Base-by-base conservation (phyloP, 1,140 invertebrate species). In the Drosophila athabasca region DNA sequence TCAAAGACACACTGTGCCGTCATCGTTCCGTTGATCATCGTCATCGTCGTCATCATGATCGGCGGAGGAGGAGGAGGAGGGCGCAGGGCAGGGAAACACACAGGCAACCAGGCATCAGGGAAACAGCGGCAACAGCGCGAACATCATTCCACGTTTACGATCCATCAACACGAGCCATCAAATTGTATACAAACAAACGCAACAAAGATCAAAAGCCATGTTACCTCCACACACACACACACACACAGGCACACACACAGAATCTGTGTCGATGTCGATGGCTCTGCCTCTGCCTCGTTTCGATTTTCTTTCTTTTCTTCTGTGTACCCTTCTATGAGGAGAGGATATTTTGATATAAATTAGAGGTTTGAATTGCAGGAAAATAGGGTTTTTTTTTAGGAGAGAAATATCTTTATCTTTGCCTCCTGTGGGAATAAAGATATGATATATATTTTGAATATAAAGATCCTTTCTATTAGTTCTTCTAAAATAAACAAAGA, bases 131-230 rank as follows among this genome's bases (percentile, higher is more conserved):
- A 71, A 69, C 79, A 88, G 62, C 65, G 75, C 61, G 54, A 85
- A 82, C 81, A 85, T 85, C 79, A 88, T 88, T 87, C 77, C 75
- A 88, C 84, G 82, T 90, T 90, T 90, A 90, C 81, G 87, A 87
- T 90, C 87, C 87, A 90, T 90, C 87, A 90, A 90, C 87, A 90
- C 87, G 81, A 90, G 79, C 87, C 87, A 90, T 90, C 87, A 90
- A 90, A 90, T 90, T 90, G 87, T 90, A 90, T 90, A 90, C 87
- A 90, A 90, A 90, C 87, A 90, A 90, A 90, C 84, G 84, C 83
- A 87, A 68, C 79, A 79, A 90, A 90, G 87, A 90, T 90, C 87
- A 90, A 90, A 90, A 90, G 87, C 83, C 79, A 31, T 66, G 71
- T 69, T 82, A 79, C 72, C 79, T 75, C 62, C 57, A 55, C 52